Evolutionary conservation across 1,140 invertebrate genomes (phyloP).

Genomic region (Copidosoma floridanum): DNA sequence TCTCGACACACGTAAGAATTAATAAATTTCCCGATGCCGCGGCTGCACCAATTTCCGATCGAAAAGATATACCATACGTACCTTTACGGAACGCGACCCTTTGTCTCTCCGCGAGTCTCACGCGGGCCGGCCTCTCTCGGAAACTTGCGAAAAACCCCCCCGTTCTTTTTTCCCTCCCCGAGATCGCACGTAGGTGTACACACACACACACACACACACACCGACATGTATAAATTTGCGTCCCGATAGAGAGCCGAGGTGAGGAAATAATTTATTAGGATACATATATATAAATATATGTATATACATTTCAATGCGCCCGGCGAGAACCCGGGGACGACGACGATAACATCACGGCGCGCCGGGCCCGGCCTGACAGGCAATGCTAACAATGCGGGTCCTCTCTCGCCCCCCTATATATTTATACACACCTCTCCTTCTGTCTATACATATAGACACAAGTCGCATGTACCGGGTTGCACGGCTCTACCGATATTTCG

Average conservation of each 20-base stretch:
- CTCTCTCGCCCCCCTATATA: not conserved
- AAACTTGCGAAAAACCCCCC: conserved; percentile 10
- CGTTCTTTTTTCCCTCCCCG: too few relatives aligned
- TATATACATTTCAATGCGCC: too few relatives aligned
- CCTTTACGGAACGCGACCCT: not conserved
- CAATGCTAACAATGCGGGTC: conserved; percentile 20
- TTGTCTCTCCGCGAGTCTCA: not conserved
- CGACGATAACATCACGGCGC: conserved; percentile 20
- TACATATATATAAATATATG: conserved; percentile 24
- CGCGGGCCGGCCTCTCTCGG: too few relatives aligned
- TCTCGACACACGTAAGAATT: not conserved
- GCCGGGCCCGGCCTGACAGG: conserved; percentile 3
- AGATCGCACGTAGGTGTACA: too few relatives aligned
- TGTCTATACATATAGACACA: not conserved
- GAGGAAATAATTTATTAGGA: conserved; percentile 17
- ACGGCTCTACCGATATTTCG: too few relatives aligned
- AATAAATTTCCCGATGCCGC: conserved; percentile 5
- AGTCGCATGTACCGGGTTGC: not conserved
- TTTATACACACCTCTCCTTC: not conserved
- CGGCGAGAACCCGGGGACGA: too few relatives aligned
- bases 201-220: too few relatives aligned
- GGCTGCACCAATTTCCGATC: not conserved
- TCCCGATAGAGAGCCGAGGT: not conserved
- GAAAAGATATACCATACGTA: not conserved
- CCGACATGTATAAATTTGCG: not conserved